These are phyloP conservation scores for Epizoanthus stellaris DNA, from an alignment of 92 coral and sea anemone species.

Conservation along the genomic window DNA sequence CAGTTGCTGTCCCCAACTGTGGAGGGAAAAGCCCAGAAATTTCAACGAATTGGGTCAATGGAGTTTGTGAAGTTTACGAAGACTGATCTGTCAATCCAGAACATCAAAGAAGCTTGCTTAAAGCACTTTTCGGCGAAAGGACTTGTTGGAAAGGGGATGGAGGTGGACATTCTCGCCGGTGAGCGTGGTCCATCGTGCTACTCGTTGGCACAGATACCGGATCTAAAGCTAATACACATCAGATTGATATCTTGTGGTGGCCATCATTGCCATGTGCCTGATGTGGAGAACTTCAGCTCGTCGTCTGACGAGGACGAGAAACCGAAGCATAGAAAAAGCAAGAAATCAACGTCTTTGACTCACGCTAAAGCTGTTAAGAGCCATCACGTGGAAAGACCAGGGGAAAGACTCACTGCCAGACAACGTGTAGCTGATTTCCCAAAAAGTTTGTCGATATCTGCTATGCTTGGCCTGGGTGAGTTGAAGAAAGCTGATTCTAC, in stretches of 20 bases:
- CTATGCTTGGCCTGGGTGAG: constrained; percentile 68
- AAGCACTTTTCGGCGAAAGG: constrained; percentile 40
- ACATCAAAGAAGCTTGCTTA: constrained; percentile 48
- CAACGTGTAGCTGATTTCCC: constrained; percentile 21
- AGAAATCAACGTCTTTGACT: not conserved
- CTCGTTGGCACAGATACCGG: too few relatives aligned
- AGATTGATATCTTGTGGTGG: too few relatives aligned
- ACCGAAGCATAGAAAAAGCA: too few relatives aligned
- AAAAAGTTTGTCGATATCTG: constrained; percentile 55
- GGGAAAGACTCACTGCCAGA: not conserved
- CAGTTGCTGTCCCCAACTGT: constrained; percentile 49
- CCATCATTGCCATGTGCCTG: too few relatives aligned
- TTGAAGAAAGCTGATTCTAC: constrained; percentile 41
- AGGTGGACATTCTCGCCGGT: constrained; percentile 47
- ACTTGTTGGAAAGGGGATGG: constrained; percentile 29
- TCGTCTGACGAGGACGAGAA: too few relatives aligned
- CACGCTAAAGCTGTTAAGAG: not conserved
- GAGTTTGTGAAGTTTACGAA: constrained; percentile 52
- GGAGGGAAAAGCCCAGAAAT: constrained; percentile 55
- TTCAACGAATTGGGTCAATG: constrained; percentile 42
- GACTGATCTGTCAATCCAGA: constrained; percentile 13
- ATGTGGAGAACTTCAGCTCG: too few relatives aligned
- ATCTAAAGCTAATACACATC: too few relatives aligned
- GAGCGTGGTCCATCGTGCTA: constrained; percentile 46
- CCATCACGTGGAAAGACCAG: not conserved